A percentile compares a stretch with the other conserved stretches of the same genome.
Evolutionary conservation across 2,797 vertebrate genomes (phyloP).

Genomic region (Huso huso): DNA sequence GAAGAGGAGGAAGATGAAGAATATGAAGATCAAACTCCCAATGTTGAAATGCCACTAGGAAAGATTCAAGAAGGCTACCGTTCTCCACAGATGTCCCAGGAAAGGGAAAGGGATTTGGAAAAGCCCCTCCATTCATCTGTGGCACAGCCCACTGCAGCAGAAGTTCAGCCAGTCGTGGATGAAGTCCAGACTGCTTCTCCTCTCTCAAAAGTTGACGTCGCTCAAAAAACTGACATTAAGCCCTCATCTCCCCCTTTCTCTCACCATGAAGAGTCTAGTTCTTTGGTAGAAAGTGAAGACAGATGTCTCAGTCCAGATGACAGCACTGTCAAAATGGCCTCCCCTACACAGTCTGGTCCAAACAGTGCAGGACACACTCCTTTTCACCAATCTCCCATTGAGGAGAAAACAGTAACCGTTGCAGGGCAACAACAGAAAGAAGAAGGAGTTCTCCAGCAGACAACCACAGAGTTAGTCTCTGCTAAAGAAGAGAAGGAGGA

Average conservation of each 20-base stretch:
- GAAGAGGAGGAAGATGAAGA: conserved; percentile 70
- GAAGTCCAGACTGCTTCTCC: conserved; percentile 28
- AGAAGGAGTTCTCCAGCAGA: conserved; percentile 15
- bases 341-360: conserved; percentile 82
- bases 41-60: conserved; percentile 66
- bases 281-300: conserved; percentile 72
- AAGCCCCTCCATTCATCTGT: conserved; percentile 20
- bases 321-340: conserved; percentile 89
- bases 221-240: conserved; percentile 33
- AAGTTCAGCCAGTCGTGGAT: conserved; percentile 27
- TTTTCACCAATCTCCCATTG: conserved; percentile 83
- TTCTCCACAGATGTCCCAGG: conserved; percentile 53
- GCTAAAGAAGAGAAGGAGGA: conserved; percentile 39
- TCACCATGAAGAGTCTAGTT: conserved; percentile 28
- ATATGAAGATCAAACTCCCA: conserved; percentile 69
- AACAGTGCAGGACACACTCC: conserved; percentile 88
- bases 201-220: conserved; percentile 31
- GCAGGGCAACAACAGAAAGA: conserved; percentile 33
- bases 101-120: conserved; percentile 47
- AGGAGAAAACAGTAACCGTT: conserved; percentile 70
- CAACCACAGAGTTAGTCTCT: conserved; percentile 24
- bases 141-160: conserved; percentile 27
- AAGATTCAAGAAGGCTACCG: conserved; percentile 69
- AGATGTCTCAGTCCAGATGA: conserved; percentile 88
- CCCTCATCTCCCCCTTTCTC: conserved; percentile 39